Conservation (phyloP, 2,797 vertebrate species). For the Petrocephalus schoutedeni region DNA sequence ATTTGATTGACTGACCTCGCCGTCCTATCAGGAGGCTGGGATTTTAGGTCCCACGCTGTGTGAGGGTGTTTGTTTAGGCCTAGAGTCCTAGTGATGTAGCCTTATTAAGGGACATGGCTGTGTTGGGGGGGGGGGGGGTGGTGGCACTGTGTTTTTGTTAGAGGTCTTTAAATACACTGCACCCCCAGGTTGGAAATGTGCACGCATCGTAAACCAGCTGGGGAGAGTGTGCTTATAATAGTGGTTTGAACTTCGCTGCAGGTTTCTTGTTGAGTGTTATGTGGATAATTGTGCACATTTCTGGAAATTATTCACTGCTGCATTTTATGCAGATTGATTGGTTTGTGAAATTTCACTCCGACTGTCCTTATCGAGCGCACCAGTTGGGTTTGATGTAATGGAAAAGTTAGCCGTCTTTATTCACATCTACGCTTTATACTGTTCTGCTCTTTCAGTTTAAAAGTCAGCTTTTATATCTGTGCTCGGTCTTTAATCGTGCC, state of each 20-base stretch:
- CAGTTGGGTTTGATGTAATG: not conserved
- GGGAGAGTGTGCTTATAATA: not conserved
- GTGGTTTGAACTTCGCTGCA: too few species aligned
- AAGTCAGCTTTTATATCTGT: slow-evolving; percentile 33
- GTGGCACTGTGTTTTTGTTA: not conserved
- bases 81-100: not conserved
- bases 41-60: not conserved
- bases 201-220: not conserved
- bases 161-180: not conserved
- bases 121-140: not conserved
- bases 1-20: not conserved
- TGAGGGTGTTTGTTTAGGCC: not conserved
- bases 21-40: not conserved
- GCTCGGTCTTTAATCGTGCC: slow-evolving; percentile 16
- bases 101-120: not conserved
- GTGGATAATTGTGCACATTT: not conserved
- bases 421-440: slow-evolving; percentile 22
- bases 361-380: not conserved
- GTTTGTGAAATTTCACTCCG: not conserved
- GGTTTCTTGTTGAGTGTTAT: not conserved
- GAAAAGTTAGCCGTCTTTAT: slow-evolving; percentile 27
- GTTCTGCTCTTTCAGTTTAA: slow-evolving; percentile 22
- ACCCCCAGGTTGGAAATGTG: not conserved
- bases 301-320: not conserved
- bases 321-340: not conserved